Evolutionary conservation across 2,888 invertebrate species (phyloP).

Genomic region (Orthosia incerta): DNA sequence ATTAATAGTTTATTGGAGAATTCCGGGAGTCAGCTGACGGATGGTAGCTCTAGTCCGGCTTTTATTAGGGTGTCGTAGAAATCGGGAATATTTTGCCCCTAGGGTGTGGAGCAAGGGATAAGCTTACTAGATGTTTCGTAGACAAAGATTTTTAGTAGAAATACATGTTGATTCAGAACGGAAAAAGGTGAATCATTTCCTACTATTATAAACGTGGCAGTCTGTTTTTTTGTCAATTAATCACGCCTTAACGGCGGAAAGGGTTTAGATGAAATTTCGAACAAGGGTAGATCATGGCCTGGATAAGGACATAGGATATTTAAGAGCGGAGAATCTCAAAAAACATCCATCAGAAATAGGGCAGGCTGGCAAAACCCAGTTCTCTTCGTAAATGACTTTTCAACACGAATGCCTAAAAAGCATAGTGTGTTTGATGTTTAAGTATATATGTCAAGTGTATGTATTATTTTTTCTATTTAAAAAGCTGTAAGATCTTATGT

Average conservation of each 20-base stretch:
- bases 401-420: background rate
- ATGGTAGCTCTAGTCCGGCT: conserved; percentile 47
- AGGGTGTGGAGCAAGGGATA: conserved; percentile 35
- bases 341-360: too few species aligned
- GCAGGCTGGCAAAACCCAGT: too few species aligned
- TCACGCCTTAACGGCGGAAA: too few species aligned
- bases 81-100: conserved; percentile 66
- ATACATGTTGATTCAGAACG: background rate
- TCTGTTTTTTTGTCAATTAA: too few species aligned
- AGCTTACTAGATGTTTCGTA: background rate
- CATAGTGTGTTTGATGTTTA: too few species aligned
- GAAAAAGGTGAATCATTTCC: too few species aligned
- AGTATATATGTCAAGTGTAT: background rate
- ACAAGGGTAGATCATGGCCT: too few species aligned
- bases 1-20: conserved; percentile 38
- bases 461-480: background rate
- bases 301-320: too few species aligned
- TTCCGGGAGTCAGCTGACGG: conserved; percentile 37
- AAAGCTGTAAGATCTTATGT: background rate
- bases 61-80: conserved; percentile 67
- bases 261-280: too few species aligned
- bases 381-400: background rate
- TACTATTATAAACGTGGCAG: too few species aligned
- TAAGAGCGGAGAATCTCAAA: too few species aligned
- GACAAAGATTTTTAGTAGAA: background rate